phyloP scores from a whole-genome alignment of 2,888 invertebrate species.

The Caenorhabditis doughertyi region DNA sequence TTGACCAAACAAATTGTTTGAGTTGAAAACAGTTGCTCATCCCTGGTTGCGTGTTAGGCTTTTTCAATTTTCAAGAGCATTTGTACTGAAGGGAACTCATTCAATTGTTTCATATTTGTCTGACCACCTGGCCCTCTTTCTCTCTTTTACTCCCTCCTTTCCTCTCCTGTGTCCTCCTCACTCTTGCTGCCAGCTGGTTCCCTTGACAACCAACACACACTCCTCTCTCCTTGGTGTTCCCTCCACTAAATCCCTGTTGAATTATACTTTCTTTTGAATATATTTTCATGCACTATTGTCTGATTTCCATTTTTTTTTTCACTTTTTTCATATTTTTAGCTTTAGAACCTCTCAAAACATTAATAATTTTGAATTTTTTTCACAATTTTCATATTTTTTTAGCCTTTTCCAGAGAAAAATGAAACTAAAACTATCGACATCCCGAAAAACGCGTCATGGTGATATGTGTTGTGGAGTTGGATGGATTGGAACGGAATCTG shows the following conservation, averaged over 20 bases:
- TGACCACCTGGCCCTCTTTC: background rate
- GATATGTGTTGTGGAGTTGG: slow-evolving; percentile 93
- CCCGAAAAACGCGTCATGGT: slow-evolving; percentile 87
- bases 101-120: background rate
- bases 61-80: too few relatives aligned
- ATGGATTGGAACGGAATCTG: slow-evolving; percentile 95
- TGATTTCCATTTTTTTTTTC: background rate
- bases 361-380: background rate
- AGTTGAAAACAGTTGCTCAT: too few relatives aligned
- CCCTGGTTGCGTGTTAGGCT: too few relatives aligned
- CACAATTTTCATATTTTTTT: background rate
- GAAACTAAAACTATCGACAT: slow-evolving; percentile 60
- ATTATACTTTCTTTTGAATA: too few relatives aligned
- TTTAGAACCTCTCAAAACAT: background rate
- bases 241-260: too few relatives aligned
- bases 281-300: background rate
- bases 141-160: background rate
- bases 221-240: too few relatives aligned
- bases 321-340: background rate
- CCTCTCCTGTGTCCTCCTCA: background rate
- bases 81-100: too few relatives aligned
- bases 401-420: slow-evolving; percentile 39
- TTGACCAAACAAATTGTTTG: too few relatives aligned
- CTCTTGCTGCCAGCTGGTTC: background rate
- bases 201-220: background rate